Evolutionary conservation across 2,113 vertebrate species (phyloP), one percentile per base, ranked within the genome.

Genomic region (Ellobius talpinus): DNA sequence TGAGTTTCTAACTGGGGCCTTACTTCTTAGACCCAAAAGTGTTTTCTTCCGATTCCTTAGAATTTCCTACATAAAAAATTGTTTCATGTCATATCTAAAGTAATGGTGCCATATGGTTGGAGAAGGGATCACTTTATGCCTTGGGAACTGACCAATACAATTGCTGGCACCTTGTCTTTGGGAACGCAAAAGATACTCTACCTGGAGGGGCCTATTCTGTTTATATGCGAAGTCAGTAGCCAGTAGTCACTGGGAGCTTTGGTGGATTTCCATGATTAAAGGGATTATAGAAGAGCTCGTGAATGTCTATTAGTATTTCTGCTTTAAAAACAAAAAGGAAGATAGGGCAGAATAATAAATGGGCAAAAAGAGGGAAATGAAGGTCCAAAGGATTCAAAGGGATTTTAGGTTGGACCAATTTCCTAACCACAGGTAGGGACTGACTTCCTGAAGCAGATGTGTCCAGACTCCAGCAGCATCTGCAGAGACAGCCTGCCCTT

Each of bases 161-260:
- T 88, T 31, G 78, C 36, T 96, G 31, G 90, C 91, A 45, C 36
- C 61, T 90, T 33, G 42, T 88, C 76, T 93, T 89, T 95, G 72
- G 73, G 42, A 65, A 65, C 65, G 50, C 79, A 50, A 21, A 26
- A 7, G 2, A 39, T 55, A 21, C 9, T 55, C 52, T 73, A 50
- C 36, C 16, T 24, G n/a, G 31, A 50, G 90, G 58, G 70, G 13
- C 24, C 11, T 58, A 58, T 82, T 45, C 89, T 91, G 26, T 24
- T 87, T 87, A 66, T n/a, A 42, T 16, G 70, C 23, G 77, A 50
- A 89, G 55, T 72, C 73, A 39, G n/a, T 66, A 82, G 66, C 24
- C 23, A 86, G 42, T n/a, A 29, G 9, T 89, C 42, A 76, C n/a
- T 45, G 14, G 42, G 14, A 42, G 23, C 92, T 47, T 84, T 74